A percentile compares a stretch with the other conserved stretches of the same genome.
Evolutionary conservation across 2,888 invertebrate species (phyloP).

Genomic region (Xylota sylvarum): DNA sequence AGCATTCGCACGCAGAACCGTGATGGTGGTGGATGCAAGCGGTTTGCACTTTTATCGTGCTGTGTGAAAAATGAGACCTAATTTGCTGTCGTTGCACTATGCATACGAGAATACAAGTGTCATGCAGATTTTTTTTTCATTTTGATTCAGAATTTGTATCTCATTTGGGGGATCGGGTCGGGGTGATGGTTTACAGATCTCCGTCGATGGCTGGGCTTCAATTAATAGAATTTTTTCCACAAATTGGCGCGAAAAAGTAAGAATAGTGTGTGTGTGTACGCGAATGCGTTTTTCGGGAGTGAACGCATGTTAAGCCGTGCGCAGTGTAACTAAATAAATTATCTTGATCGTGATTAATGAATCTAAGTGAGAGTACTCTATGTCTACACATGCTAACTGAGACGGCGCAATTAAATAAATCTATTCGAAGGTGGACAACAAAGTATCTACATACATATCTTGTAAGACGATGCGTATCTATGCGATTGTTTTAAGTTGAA

Average conservation of each 20-base stretch:
- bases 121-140: background rate
- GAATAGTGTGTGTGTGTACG: background rate
- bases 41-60: constrained; percentile 44
- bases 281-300: constrained; percentile 11
- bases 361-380: background rate
- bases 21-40: constrained; percentile 12
- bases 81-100: constrained; percentile 63
- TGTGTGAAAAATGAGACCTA: constrained; percentile 70
- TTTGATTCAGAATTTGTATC: constrained; percentile 38
- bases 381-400: background rate
- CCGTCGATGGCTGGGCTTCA: constrained; percentile 34
- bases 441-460: background rate
- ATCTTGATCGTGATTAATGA: constrained; percentile 44
- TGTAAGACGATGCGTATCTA: background rate
- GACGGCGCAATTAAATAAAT: background rate
- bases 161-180: background rate
- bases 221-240: constrained; percentile 29
- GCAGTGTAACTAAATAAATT: constrained; percentile 24
- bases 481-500: too few relatives aligned
- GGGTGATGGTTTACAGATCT: constrained; percentile 9
- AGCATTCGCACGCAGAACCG: background rate
- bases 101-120: constrained; percentile 34
- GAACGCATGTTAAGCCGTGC: constrained; percentile 35
- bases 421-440: background rate
- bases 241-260: constrained; percentile 63